Percentiles rank a stretch among this genome's conserved stretches.
Evolutionary conservation across 1,140 invertebrate genomes (phyloP).

Genomic region (Ectropis grisescens): DNA sequence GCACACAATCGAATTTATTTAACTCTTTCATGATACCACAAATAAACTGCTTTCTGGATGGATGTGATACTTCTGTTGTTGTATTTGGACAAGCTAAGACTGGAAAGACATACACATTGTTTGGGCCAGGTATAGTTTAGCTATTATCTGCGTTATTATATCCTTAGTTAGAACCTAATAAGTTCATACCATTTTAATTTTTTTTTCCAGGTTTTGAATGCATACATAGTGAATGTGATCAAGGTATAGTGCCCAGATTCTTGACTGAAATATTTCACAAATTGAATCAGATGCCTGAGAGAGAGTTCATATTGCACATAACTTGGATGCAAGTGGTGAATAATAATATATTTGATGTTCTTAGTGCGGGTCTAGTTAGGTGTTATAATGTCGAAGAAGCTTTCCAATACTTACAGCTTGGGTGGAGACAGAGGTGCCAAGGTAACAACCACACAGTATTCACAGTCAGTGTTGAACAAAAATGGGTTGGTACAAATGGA

Average conservation of each 20-base stretch:
- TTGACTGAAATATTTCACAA: slow-evolving; percentile 80
- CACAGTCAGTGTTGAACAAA: slow-evolving; percentile 78
- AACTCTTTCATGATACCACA: slow-evolving; percentile 64
- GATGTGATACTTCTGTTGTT: slow-evolving; percentile 81
- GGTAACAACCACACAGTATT: slow-evolving; percentile 74
- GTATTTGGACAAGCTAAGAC: slow-evolving; percentile 83
- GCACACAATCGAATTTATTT: slow-evolving; percentile 59
- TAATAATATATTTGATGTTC: slow-evolving; percentile 70
- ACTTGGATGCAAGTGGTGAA: slow-evolving; percentile 76
- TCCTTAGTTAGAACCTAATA: too few species aligned
- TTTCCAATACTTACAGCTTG: slow-evolving; percentile 69
- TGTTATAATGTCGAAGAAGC: slow-evolving; percentile 70
- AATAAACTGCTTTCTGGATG: slow-evolving; percentile 75
- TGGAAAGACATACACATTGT: slow-evolving; percentile 85
- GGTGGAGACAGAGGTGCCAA: slow-evolving; percentile 48
- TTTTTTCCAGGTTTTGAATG: slow-evolving; percentile 72
- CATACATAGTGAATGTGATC: slow-evolving; percentile 78
- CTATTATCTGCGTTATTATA: neutral
- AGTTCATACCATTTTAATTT: neutral
- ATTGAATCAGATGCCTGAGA: slow-evolving; percentile 72
- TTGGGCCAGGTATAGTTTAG: slow-evolving; percentile 72
- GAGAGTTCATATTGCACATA: slow-evolving; percentile 73
- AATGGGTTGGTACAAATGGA: slow-evolving; percentile 73
- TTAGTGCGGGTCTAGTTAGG: slow-evolving; percentile 69
- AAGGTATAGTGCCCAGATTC: slow-evolving; percentile 83